Percentiles rank a stretch among this genome's conserved stretches.
phyloP scores from a whole-genome alignment of 2,797 vertebrate species.

The Alosa sapidissima region DNA sequence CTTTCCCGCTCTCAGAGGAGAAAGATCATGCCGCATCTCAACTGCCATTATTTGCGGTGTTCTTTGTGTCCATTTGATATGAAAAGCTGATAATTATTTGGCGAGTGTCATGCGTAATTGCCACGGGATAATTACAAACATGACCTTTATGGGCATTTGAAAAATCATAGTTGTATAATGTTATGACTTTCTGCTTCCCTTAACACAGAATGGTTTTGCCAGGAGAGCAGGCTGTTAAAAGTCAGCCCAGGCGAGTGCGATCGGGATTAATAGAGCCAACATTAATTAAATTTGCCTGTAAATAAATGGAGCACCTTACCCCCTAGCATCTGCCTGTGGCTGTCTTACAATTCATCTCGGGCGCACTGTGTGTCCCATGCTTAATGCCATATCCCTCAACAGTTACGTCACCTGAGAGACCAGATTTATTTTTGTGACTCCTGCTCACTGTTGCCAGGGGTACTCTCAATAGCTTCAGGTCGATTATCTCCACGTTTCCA shows the following conservation, averaged over 20 bases:
- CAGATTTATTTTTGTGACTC: slow-evolving; percentile 22
- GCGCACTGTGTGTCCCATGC: background rate
- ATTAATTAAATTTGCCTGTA: slow-evolving; percentile 40
- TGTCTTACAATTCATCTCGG: slow-evolving; percentile 30
- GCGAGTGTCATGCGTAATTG: slow-evolving; percentile 36
- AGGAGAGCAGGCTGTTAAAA: slow-evolving; percentile 33
- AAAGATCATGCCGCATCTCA: background rate
- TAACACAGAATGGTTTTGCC: slow-evolving; percentile 38
- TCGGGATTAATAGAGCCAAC: slow-evolving; percentile 35
- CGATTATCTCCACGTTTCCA: background rate
- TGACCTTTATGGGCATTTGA: slow-evolving; percentile 70
- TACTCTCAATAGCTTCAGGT: background rate
- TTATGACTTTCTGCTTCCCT: slow-evolving; percentile 48
- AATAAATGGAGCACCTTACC: slow-evolving; percentile 27
- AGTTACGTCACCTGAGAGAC: background rate
- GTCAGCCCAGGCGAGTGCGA: slow-evolving; percentile 26
- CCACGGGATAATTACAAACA: slow-evolving; percentile 63
- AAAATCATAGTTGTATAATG: slow-evolving; percentile 67
- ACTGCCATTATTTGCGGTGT: slow-evolving; percentile 23
- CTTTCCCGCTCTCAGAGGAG: background rate
- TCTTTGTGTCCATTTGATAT: slow-evolving; percentile 30
- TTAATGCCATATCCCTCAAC: background rate
- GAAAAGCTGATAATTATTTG: slow-evolving; percentile 45
- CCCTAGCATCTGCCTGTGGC: slow-evolving; percentile 12
- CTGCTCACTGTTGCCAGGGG: slow-evolving; percentile 21